phyloP scores from a whole-genome alignment of 1,140 invertebrate species.

The Apis florea region DNA sequence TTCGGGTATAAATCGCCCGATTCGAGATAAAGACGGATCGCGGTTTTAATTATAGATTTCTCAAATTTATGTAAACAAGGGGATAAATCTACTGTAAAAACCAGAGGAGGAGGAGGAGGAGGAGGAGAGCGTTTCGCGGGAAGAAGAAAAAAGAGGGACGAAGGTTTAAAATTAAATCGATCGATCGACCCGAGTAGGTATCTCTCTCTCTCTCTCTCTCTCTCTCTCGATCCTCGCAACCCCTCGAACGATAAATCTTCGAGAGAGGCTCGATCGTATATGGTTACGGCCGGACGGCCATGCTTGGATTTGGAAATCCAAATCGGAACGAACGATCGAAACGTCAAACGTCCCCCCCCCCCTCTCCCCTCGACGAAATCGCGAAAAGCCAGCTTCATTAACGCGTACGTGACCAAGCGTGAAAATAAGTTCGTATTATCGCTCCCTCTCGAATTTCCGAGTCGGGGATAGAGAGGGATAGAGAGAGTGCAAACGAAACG shows the following conservation, averaged over 20 bases:
- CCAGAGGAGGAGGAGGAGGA: not conserved
- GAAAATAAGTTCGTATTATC: slow-evolving; percentile 75
- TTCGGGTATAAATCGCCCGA: slow-evolving; percentile 20
- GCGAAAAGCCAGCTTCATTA: slow-evolving; percentile 56
- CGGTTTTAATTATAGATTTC: slow-evolving; percentile 44
- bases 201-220: no score
- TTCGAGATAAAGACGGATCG: slow-evolving; percentile 46
- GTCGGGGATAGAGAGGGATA: no score
- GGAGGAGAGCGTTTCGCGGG: no score
- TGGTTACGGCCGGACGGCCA: not conserved
- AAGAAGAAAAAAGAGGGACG: not conserved
- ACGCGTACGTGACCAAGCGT: slow-evolving; percentile 73
- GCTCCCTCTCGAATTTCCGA: no score
- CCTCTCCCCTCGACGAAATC: no score
- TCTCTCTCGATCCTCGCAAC: not conserved
- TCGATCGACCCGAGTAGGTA: slow-evolving; percentile 1
- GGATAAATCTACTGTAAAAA: slow-evolving; percentile 4
- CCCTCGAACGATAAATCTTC: slow-evolving; percentile 31
- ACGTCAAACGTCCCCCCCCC: slow-evolving; percentile 9
- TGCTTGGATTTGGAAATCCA: slow-evolving; percentile 24
- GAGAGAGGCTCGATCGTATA: not conserved
- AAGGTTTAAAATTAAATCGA: not conserved
- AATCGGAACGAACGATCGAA: slow-evolving; percentile 41
- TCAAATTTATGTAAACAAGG: slow-evolving; percentile 41
- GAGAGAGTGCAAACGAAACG: no score